phyloP scores from a whole-genome alignment of 2,113 vertebrate species.

The Caretta caretta region DNA sequence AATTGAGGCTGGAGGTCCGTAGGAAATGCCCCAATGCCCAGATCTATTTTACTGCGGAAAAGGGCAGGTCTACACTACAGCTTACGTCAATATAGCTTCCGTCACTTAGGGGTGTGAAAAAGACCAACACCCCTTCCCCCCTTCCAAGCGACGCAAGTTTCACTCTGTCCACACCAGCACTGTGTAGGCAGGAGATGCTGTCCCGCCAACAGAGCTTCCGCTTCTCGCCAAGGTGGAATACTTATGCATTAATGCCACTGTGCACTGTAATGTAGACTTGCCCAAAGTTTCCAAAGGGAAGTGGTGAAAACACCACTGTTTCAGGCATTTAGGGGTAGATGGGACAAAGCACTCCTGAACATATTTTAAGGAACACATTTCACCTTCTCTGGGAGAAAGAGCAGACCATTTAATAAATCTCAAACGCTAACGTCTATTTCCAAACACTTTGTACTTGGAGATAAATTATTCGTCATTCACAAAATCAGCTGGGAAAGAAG shows the following conservation, averaged over 20 bases:
- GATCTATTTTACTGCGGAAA: background rate
- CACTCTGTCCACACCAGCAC: no score
- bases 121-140: no score
- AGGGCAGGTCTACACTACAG: background rate
- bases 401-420: background rate
- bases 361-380: background rate
- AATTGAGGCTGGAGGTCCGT: fast-evolving
- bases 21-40: background rate
- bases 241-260: no score
- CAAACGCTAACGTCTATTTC: background rate
- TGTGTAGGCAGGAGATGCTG: no score
- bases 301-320: background rate
- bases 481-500: background rate
- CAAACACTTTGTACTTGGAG: background rate
- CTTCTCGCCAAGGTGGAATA: no score
- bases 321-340: background rate
- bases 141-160: no score
- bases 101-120: no score
- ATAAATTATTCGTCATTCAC: background rate
- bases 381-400: background rate
- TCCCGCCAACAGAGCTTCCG: no score
- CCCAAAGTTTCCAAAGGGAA: background rate
- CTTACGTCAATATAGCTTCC: no score
- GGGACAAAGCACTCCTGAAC: background rate
- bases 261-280: no score